A percentile compares a stretch with the other conserved stretches of the same genome.
These are phyloP conservation scores for Coranthus polyacanthus DNA, from an alignment of 2,797 vertebrate genomes.

Conservation along the genomic window DNA sequence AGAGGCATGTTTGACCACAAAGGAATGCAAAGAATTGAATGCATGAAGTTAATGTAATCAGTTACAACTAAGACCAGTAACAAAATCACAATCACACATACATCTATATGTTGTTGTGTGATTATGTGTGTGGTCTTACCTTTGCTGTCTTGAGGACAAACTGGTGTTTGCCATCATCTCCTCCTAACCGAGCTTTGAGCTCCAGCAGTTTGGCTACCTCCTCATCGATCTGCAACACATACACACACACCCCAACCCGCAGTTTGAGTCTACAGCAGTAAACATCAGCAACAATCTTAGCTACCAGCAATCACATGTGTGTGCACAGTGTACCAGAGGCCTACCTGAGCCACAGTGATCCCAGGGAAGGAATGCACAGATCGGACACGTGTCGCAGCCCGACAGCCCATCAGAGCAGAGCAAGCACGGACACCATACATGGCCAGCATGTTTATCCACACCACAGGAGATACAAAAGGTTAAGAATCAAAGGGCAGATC, in stretches of 20 bases:
- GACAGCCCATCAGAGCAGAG: slow-evolving; percentile 59
- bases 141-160: slow-evolving; percentile 98
- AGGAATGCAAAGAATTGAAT: too few species aligned
- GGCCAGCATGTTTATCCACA: slow-evolving; percentile 69
- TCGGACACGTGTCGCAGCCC: slow-evolving; percentile 43
- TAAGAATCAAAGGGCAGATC: slow-evolving; percentile 5
- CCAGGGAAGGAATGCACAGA: slow-evolving; percentile 62
- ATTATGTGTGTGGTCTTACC: slow-evolving; percentile 82
- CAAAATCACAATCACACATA: too few species aligned
- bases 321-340: too few species aligned
- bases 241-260: background rate
- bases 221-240: slow-evolving; percentile 89
- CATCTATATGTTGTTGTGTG: too few species aligned
- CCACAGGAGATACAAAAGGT: slow-evolving; percentile 1
- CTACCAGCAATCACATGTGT: too few species aligned
- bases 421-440: slow-evolving; percentile 64
- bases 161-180: slow-evolving; percentile 92
- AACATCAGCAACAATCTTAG: too few species aligned
- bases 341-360: slow-evolving; percentile 83
- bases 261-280: background rate
- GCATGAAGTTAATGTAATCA: too few species aligned
- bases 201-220: slow-evolving; percentile 92
- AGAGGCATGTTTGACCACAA: too few species aligned
- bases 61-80: too few species aligned
- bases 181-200: slow-evolving; percentile 91